These are phyloP conservation scores for Rhabdomys pumilio DNA, from an alignment of 2,797 vertebrate genomes.

Conservation along the genomic window DNA sequence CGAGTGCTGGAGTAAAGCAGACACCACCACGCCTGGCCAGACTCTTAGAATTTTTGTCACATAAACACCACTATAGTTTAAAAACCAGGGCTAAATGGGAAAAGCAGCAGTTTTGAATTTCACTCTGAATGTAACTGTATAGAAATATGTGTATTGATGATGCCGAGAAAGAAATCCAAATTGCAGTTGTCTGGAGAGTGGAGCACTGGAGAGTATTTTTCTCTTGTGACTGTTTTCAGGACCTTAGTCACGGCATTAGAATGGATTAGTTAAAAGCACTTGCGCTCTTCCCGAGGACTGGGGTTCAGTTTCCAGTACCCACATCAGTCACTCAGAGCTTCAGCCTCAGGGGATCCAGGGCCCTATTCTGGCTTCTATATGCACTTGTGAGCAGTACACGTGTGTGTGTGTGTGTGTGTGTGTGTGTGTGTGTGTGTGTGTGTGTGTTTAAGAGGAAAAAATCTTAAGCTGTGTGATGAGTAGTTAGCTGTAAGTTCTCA, in stretches of 20 bases:
- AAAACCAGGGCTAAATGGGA: not conserved
- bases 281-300: not conserved
- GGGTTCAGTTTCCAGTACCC: not conserved
- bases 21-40: not conserved
- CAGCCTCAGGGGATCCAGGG: not conserved
- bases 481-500: constrained; percentile 29
- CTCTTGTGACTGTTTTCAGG: constrained; percentile 8
- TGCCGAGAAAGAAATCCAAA: constrained; percentile 28
- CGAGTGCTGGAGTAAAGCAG: not conserved
- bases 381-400: not conserved
- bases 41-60: constrained; percentile 24
- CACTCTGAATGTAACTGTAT: not conserved
- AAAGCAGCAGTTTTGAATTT: constrained; percentile 45
- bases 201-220: not conserved
- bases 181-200: not conserved
- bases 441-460: not conserved
- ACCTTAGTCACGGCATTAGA: not conserved
- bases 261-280: not conserved
- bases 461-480: not conserved
- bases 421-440: not conserved
- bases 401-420: not conserved
- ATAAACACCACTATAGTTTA: not conserved
- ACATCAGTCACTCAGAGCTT: not conserved
- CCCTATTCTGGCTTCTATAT: not conserved
- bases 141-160: not conserved